phyloP scores from a whole-genome alignment of 92 coral and sea anemone genomes.

The Phenganax subtilis region DNA sequence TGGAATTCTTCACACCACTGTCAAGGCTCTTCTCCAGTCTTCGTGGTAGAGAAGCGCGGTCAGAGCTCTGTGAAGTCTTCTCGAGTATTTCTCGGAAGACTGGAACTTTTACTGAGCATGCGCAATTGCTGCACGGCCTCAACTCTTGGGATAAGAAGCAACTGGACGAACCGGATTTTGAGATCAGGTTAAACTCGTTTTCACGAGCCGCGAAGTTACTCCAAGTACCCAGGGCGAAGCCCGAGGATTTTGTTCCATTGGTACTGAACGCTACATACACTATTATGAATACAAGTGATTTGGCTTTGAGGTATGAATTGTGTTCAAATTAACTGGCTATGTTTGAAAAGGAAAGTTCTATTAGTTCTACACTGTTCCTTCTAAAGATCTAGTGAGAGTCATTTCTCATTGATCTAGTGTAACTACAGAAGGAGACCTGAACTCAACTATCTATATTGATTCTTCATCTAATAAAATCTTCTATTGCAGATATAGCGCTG shows the following conservation, averaged over 20 bases:
- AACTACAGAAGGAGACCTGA: too few species aligned
- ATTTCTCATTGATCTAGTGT: too few species aligned
- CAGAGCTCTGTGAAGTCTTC: constrained; percentile 68
- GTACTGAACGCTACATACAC: constrained; percentile 74
- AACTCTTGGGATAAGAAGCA: constrained; percentile 79
- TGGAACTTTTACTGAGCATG: constrained; percentile 47
- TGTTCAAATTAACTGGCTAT: too few species aligned
- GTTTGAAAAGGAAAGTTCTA: too few species aligned
- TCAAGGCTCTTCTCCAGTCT: constrained; percentile 74
- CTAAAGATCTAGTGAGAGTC: too few species aligned
- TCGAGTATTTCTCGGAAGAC: constrained; percentile 48
- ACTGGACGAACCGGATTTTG: constrained; percentile 86
- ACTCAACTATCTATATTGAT: too few species aligned
- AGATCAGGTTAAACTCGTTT: constrained; percentile 41
- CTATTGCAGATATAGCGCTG: constrained; percentile 51
- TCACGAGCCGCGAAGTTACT: constrained; percentile 16
- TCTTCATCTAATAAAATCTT: too few species aligned
- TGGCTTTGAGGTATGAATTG: constrained; percentile 60
- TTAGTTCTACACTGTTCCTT: too few species aligned
- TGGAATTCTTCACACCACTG: constrained; percentile 52
- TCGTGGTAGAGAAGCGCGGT: constrained; percentile 68
- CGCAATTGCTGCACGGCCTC: constrained; percentile 28
- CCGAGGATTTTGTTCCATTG: constrained; percentile 49
- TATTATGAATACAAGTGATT: constrained; percentile 64
- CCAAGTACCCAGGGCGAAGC: not conserved